A percentile compares a stretch with the other conserved stretches of the same genome.
phyloP scores from a whole-genome alignment of 1,140 invertebrate species.

The Scaptomyza pallida region DNA sequence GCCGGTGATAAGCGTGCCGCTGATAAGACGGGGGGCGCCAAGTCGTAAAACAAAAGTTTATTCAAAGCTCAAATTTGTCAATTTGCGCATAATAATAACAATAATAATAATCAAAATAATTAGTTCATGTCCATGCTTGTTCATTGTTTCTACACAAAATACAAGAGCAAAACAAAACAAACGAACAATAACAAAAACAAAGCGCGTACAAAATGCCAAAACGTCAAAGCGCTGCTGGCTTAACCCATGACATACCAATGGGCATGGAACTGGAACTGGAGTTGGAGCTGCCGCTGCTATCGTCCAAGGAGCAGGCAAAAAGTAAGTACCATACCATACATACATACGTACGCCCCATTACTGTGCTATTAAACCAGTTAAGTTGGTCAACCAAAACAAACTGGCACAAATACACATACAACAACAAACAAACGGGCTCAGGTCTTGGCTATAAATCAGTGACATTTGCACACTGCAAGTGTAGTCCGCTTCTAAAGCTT shows the following conservation, averaged over 20 bases:
- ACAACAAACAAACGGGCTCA: not conserved
- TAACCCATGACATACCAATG: slow-evolving; percentile 43
- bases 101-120: slow-evolving; percentile 49
- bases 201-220: slow-evolving; percentile 49
- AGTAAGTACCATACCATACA: slow-evolving; percentile 53
- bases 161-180: slow-evolving; percentile 12
- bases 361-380: slow-evolving; percentile 73
- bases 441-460: slow-evolving; percentile 72
- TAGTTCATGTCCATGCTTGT: slow-evolving; percentile 39
- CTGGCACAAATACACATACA: slow-evolving; percentile 42
- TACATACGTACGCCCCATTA: slow-evolving; percentile 19
- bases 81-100: slow-evolving; percentile 24
- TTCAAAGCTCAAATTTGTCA: slow-evolving; percentile 25
- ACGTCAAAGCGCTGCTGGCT: slow-evolving; percentile 37
- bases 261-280: slow-evolving; percentile 37
- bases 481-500: slow-evolving; percentile 17
- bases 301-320: slow-evolving; percentile 60
- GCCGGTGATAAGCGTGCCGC: slow-evolving; percentile 63
- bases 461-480: slow-evolving; percentile 72
- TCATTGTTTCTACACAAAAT: slow-evolving; percentile 23
- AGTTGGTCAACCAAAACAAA: slow-evolving; percentile 73
- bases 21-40: slow-evolving; percentile 57
- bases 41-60: slow-evolving; percentile 53
- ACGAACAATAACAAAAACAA: slow-evolving; percentile 17
- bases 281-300: slow-evolving; percentile 56